Evolutionary conservation across 2,113 vertebrate species (phyloP).

Genomic region (Microtus montanus): DNA sequence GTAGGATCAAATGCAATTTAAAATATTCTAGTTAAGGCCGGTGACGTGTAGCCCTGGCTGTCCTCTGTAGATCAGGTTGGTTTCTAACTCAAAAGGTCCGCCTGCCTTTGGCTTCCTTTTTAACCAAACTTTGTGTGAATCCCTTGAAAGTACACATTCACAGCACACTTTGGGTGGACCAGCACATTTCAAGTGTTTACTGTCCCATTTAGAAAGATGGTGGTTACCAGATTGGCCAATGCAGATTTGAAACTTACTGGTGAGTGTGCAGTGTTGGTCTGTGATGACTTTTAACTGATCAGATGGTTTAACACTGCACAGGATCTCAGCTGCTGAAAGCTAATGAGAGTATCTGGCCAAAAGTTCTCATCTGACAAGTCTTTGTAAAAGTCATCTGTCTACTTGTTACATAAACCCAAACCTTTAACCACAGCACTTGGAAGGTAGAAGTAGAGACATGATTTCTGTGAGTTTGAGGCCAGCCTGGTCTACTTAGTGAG

Average conservation of each 20-base stretch:
- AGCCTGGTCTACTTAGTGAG: background rate
- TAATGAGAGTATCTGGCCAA: background rate
- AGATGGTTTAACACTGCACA: background rate
- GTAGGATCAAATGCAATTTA: background rate
- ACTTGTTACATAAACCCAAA: background rate
- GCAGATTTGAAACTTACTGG: background rate
- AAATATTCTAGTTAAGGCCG: background rate
- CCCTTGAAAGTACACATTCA: background rate
- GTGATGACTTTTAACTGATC: background rate
- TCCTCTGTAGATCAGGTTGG: background rate
- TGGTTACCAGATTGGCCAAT: background rate
- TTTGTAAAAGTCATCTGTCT: slow-evolving; percentile 6
- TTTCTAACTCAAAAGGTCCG: background rate
- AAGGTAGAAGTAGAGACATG: background rate
- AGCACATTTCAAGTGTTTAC: background rate
- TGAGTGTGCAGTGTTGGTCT: background rate
- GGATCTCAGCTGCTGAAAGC: background rate
- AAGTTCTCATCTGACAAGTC: background rate
- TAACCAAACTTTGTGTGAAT: background rate
- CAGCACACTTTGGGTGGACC: background rate
- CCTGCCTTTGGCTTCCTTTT: background rate
- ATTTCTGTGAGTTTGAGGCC: background rate
- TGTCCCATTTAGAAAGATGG: background rate
- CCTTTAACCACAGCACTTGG: background rate
- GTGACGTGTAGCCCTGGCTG: background rate